Evolutionary conservation across 2,888 invertebrate genomes (phyloP).

Genomic region (Agriopis aurantiaria): DNA sequence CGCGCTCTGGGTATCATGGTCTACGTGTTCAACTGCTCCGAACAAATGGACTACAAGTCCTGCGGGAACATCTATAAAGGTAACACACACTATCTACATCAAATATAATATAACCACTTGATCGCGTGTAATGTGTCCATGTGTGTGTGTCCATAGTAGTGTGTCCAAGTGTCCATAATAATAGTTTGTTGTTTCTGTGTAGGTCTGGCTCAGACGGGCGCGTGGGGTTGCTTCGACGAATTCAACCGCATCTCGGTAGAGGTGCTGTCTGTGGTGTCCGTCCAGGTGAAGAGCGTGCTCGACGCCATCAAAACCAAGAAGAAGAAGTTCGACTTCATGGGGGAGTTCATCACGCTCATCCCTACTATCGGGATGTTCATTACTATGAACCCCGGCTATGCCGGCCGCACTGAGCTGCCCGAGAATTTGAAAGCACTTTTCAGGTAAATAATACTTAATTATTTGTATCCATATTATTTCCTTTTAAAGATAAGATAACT

Average conservation of each 20-base stretch:
- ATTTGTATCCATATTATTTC: background rate
- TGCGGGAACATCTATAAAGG: conserved; percentile 98
- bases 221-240: conserved; percentile 99
- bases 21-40: conserved; percentile 98
- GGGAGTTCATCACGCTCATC: conserved; percentile 91
- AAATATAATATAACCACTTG: too few relatives aligned
- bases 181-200: background rate
- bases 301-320: conserved; percentile 96
- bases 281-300: conserved; percentile 94
- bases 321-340: conserved; percentile 93
- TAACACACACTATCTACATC: conserved; percentile 22
- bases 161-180: too few relatives aligned
- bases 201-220: conserved; percentile 96
- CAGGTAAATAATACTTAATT: conserved; percentile 61
- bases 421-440: conserved; percentile 92
- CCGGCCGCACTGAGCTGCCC: conserved; percentile 95
- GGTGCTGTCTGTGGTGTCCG: conserved; percentile 97
- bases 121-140: too few relatives aligned
- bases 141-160: too few relatives aligned
- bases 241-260: conserved; percentile 98
- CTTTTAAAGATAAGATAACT: too few relatives aligned
- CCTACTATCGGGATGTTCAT: conserved; percentile 96
- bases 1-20: conserved; percentile 98
- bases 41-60: conserved; percentile 98
- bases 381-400: conserved; percentile 98